Base-by-base conservation (phyloP, 1,140 invertebrate species). In the Euura saliciscinereae region DNA sequence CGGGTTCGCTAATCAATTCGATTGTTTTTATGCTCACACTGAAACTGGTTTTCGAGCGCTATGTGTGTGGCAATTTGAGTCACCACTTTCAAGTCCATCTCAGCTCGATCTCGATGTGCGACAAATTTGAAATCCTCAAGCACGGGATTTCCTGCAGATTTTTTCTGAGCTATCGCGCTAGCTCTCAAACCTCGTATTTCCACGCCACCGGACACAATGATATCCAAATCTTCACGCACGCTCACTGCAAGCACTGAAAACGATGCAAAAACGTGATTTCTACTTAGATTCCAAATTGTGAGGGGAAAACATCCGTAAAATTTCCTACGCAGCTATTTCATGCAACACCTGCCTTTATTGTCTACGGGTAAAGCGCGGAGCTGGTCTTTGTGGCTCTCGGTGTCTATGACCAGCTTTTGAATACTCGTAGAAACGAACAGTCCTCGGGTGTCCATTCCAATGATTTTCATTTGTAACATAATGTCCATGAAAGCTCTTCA, bases 401-500 rank as follows among this genome's bases (percentile, higher is more conserved):
- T 91, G 80, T 97, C 91, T 64, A 97, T 94, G 44, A 90, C 88
- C 2, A 97, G 79, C 69, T 91, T 92, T 71, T 92, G 89, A 11
- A 97, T 93, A 75, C 93, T 90, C 0, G 94, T 96, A 6, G 96
- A 96, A 2, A 97, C 90, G 79, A 92, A 90, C 2, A 97, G 89
- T 8, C 91, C 89, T 70, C 93, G 83, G 0, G 91, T 91, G 76
- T 94, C 92, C 65, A 91, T 87, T 46, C 91, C 90, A 6, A 97
- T 81, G 65, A 97, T 92, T 74, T 93, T 91, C 71, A 96, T 90
- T 84, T 97, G 96, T n/a, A 97, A 85, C 91, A 97, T 93, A 42
- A 93, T 95, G 85, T 97, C 96, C 88, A 97, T 90, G 84, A 96
- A 97, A 2, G 95, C 90, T 2, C 96, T 91, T 94, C 95, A 97